These are phyloP conservation scores for Holothuria glaberrima DNA, from an alignment of 35 echinoderm and acorn worm genomes.

Conservation along the genomic window DNA sequence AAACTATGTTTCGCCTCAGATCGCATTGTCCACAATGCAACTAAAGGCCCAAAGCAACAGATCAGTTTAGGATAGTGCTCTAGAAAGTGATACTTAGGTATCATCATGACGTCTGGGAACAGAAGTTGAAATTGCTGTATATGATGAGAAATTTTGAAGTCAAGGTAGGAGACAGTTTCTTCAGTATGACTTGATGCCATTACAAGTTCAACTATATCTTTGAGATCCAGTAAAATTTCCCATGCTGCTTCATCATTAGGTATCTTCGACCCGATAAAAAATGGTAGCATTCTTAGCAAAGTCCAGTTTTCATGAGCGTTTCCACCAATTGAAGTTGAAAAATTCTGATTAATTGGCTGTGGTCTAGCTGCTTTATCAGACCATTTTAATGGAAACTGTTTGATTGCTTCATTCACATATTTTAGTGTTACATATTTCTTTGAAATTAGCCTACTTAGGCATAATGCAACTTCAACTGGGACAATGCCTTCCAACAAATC, in stretches of 20 bases:
- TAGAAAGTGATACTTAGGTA: constrained; percentile 69
- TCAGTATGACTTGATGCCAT: constrained; percentile 60
- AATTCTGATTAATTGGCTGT: constrained; percentile 54
- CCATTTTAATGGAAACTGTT: constrained; percentile 64
- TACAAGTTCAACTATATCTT: constrained; percentile 73
- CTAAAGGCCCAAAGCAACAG: constrained; percentile 52
- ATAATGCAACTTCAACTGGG: constrained; percentile 53
- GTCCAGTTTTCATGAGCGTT: constrained; percentile 81
- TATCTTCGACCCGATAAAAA: constrained; percentile 61
- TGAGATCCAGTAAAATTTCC: constrained; percentile 64
- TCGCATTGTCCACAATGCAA: constrained; percentile 68
- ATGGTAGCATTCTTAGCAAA: constrained; percentile 69
- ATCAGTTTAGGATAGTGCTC: constrained; percentile 64
- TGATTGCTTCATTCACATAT: constrained; percentile 57
- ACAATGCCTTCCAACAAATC: constrained; percentile 77
- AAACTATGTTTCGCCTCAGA: constrained; percentile 70
- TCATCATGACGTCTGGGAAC: constrained; percentile 49
- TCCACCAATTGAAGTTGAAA: constrained; percentile 61
- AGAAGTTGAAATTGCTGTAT: constrained; percentile 43
- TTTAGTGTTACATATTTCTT: constrained; percentile 68
- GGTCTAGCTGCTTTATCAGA: constrained; percentile 66
- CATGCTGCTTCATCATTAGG: constrained; percentile 60
- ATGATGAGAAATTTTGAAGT: constrained; percentile 64
- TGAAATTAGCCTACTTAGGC: constrained; percentile 52
- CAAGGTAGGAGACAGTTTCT: constrained; percentile 56